Evolutionary conservation across 2,113 vertebrate species (phyloP).

Genomic region (Machaerirhynchus nigripectus): DNA sequence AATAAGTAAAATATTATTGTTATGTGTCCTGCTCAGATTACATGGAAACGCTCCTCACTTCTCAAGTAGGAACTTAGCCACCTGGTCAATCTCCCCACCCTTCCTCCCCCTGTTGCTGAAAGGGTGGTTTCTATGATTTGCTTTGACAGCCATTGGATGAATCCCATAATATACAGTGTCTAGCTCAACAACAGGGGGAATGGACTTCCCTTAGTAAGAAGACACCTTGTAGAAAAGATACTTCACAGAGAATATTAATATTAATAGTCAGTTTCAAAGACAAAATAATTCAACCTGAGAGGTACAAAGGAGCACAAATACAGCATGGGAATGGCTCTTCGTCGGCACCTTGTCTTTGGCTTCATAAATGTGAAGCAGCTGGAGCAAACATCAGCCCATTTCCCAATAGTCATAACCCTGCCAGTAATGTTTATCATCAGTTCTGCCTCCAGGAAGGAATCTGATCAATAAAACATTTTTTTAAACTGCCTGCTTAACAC

Average conservation of each 20-base stretch:
- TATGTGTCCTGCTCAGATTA: background rate
- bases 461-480: slow-evolving; percentile 45
- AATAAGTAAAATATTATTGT: background rate
- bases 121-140: background rate
- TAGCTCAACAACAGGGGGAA: background rate
- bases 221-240: background rate
- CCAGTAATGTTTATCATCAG: background rate
- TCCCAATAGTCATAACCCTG: background rate
- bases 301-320: background rate
- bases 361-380: background rate
- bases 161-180: background rate
- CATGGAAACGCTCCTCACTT: background rate
- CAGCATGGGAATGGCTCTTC: background rate
- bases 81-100: background rate
- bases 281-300: background rate
- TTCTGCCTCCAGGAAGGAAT: background rate
- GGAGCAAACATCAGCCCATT: background rate
- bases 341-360: background rate
- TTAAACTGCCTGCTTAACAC: slow-evolving; percentile 36
- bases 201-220: background rate
- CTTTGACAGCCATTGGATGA: background rate
- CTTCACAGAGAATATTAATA: background rate
- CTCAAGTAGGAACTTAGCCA: background rate
- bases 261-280: background rate
- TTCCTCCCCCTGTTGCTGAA: background rate